Base-by-base conservation (phyloP, 2,113 vertebrate genomes). In the Limnothrissa miodon region DNA sequence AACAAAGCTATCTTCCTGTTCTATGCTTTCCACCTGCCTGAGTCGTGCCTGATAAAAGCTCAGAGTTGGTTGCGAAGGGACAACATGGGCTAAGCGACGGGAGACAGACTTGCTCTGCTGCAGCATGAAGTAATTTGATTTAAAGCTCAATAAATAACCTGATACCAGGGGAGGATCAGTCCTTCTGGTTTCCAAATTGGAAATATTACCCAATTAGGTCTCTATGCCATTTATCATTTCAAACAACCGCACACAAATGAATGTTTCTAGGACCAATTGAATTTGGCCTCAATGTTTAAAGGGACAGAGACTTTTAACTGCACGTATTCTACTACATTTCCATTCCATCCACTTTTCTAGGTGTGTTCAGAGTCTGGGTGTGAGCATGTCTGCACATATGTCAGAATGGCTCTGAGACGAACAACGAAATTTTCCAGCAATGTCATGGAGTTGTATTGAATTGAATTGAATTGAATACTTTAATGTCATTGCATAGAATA, bases 351-450 rank as follows among this genome's bases (percentile, higher is more conserved):
- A n/a, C n/a, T n/a, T n/a, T n/a, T n/a, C n/a, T n/a, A n/a, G 11
- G 13, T 74, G 33, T 33, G 25, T 36, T 10, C 3, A 25, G 66
- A 74, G 33, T 36, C 66, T 74, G 59, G 29, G 25, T 9, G 25
- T 66, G 29, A 33, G 29, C 66, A 74, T 36, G 66, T 13, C 66
- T 74, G 66, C 66, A 74, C 66, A 74, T 36, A 74, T 74, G 66
- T 74, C 66, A 74, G 7, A 2, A 29, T 74, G 1, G 33, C 29
- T 74, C 9, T 74, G 66, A 36, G 66, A 33, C 36, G 29, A 74
- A 74, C 66, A 3, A 15, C 36, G 66, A 33, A 74, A 74, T 74
- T 29, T 29, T 74, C 25, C 13, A 0, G 6, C 62, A 29, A 8
- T 33, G n/a, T 70, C 62, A 19, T 5, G 1, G 48, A 19, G 17